phyloP scores from a whole-genome alignment of 23 tunicate genomes.

The Ascidia mentula region DNA sequence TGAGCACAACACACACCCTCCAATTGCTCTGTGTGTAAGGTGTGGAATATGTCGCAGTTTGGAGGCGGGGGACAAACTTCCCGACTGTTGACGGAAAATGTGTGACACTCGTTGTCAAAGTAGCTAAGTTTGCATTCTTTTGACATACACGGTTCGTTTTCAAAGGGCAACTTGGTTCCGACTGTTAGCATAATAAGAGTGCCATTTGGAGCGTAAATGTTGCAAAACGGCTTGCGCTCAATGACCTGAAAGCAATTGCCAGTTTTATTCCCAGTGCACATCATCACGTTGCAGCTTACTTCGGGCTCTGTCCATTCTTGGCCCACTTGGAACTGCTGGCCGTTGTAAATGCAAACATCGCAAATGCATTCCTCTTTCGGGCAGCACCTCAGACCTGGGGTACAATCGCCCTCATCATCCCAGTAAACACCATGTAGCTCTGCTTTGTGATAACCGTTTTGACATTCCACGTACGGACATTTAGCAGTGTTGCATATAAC shows the following conservation, averaged over 20 bases:
- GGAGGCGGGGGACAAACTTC: neutral
- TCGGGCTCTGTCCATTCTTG: constrained; percentile 17
- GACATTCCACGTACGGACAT: constrained; percentile 16
- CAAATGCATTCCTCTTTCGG: constrained; percentile 21
- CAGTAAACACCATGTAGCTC: neutral
- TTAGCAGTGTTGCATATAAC: constrained; percentile 15
- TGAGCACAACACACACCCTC: constrained; percentile 34
- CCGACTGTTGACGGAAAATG: neutral
- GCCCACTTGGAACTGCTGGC: constrained; percentile 11
- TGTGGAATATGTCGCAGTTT: neutral
- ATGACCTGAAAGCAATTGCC: constrained; percentile 21
- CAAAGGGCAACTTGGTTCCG: neutral
- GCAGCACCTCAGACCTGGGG: constrained; percentile 26
- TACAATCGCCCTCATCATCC: constrained; percentile 24
- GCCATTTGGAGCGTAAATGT: neutral
- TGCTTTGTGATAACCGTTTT: constrained; percentile 18
- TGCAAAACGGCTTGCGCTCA: constrained; percentile 1
- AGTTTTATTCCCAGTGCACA: constrained; percentile 9
- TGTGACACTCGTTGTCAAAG: neutral
- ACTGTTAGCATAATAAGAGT: neutral
- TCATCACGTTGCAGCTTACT: neutral
- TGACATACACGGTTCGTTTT: neutral
- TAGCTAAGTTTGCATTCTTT: neutral
- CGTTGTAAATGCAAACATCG: constrained; percentile 25
- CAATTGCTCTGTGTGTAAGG: neutral